Conservation (phyloP, 2,888 invertebrate genomes). For the Galeruca laticollis region DNA sequence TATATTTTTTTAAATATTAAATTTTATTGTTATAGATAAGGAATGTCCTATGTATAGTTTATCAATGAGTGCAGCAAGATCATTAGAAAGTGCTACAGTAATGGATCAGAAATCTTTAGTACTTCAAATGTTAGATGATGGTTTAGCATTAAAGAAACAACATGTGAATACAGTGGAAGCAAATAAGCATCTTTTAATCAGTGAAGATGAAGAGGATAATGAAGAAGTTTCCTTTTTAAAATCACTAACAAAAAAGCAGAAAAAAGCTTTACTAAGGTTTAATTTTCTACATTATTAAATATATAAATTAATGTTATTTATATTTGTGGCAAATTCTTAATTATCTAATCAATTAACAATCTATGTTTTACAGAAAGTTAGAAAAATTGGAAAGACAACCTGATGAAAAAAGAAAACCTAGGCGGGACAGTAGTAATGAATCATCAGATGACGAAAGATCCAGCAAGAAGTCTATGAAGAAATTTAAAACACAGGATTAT, state of each 20-base stretch:
- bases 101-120: constrained; percentile 81
- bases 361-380: constrained; percentile 47
- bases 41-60: constrained; percentile 95
- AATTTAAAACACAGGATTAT: not conserved
- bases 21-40: constrained; percentile 75
- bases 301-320: too few relatives aligned
- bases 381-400: constrained; percentile 52
- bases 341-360: too few relatives aligned
- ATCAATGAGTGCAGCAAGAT: constrained; percentile 85
- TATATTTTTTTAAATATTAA: too few relatives aligned
- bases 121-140: constrained; percentile 93
- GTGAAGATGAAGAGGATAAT: constrained; percentile 69
- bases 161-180: constrained; percentile 69
- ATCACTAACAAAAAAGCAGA: constrained; percentile 87
- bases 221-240: constrained; percentile 86
- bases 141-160: constrained; percentile 87
- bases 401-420: constrained; percentile 45
- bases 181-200: constrained; percentile 74
- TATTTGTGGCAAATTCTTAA: too few relatives aligned
- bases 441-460: constrained; percentile 45
- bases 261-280: constrained; percentile 89
- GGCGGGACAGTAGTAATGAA: constrained; percentile 35
- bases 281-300: constrained; percentile 40
- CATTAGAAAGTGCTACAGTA: constrained; percentile 73
- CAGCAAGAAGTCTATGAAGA: constrained; percentile 30